Percentiles rank a stretch among this genome's conserved stretches.
Conservation (phyloP, 2,888 invertebrate species). For the Oeneis ivallda region DNA sequence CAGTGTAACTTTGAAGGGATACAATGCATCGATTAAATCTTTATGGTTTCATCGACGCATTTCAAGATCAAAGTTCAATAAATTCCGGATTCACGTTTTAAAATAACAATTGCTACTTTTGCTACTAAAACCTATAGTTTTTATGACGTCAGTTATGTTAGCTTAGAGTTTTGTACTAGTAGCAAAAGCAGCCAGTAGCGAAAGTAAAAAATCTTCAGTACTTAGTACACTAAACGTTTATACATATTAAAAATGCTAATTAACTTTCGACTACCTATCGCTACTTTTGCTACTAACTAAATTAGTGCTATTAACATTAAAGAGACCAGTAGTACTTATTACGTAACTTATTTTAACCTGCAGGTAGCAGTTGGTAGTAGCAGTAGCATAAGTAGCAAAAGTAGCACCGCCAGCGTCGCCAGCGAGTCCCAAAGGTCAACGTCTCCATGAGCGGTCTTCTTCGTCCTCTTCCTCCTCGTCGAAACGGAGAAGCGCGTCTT, state of each 20-base stretch:
- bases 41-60: no score
- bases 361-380: constrained; percentile 14
- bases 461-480: constrained; percentile 96
- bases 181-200: constrained; percentile 1
- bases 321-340: constrained; percentile 9
- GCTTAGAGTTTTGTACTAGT: background rate
- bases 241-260: constrained; percentile 1
- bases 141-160: background rate
- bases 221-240: background rate
- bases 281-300: constrained; percentile 17
- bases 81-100: background rate
- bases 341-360: constrained; percentile 15
- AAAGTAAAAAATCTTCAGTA: background rate
- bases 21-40: background rate
- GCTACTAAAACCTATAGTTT: constrained; percentile 1
- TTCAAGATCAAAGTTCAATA: background rate
- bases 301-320: background rate
- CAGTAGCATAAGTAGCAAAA: constrained; percentile 14
- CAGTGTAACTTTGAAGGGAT: background rate
- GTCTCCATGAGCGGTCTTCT: constrained; percentile 94
- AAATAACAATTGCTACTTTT: constrained; percentile 1
- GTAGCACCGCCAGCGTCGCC: constrained; percentile 25
- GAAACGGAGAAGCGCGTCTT: constrained; percentile 88
- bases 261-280: constrained; percentile 16
- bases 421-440: constrained; percentile 80